Evolutionary conservation across 2,797 vertebrate species (phyloP).

Genomic region (Sebastes diaconus): DNA sequence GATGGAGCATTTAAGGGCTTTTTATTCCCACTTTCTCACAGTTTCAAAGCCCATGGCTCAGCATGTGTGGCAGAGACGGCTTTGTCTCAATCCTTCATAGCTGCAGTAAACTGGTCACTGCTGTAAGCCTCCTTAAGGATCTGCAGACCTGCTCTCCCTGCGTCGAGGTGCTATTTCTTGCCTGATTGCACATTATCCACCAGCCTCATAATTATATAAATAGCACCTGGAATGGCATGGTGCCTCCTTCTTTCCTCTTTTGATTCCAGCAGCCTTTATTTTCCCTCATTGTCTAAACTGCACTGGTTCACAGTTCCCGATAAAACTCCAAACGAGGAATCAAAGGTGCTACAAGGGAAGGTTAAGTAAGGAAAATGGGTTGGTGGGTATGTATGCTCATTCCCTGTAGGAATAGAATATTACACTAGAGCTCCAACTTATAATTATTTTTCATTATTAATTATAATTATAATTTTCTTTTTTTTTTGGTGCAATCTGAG

Average conservation of each 20-base stretch:
- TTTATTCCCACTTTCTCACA: background rate
- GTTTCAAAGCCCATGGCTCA: background rate
- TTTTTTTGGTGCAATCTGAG: background rate
- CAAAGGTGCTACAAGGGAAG: background rate
- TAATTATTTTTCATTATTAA: background rate
- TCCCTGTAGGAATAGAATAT: background rate
- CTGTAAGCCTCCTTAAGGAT: constrained; percentile 5
- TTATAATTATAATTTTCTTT: background rate
- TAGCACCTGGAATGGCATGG: constrained; percentile 7
- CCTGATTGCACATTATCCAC: constrained; percentile 35
- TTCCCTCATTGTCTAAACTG: constrained; percentile 10
- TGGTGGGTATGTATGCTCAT: background rate
- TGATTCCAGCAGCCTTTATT: constrained; percentile 27
- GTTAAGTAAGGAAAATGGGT: constrained; percentile 37
- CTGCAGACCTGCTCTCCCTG: background rate
- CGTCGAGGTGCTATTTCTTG: constrained; percentile 5
- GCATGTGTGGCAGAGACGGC: background rate
- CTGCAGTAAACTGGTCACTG: background rate
- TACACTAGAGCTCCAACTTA: background rate
- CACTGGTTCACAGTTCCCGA: constrained; percentile 3
- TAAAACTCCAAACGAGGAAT: constrained; percentile 25
- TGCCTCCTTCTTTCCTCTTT: constrained; percentile 8
- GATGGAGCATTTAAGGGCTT: background rate
- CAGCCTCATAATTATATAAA: constrained; percentile 40
- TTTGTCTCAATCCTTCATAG: background rate